These are phyloP conservation scores for Lutraria lutraria DNA, from an alignment of 2,888 invertebrate genomes.

Conservation along the genomic window DNA sequence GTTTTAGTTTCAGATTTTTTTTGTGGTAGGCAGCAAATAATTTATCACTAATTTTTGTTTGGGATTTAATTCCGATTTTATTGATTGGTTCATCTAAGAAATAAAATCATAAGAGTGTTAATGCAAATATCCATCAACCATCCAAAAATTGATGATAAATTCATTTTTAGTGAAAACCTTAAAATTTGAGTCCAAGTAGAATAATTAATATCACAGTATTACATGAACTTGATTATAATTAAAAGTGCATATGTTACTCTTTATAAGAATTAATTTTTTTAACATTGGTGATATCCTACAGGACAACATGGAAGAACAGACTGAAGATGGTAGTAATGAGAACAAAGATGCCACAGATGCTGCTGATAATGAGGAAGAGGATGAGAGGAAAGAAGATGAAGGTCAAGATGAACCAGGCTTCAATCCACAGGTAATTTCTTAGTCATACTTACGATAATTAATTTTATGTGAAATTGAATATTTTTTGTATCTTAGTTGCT, in stretches of 20 bases:
- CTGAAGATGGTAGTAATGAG: slow-evolving; percentile 64
- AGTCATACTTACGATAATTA: neutral
- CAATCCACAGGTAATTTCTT: slow-evolving; percentile 63
- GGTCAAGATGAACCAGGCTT: slow-evolving; percentile 67
- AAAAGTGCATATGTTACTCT: neutral
- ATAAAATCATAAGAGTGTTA: too few relatives aligned
- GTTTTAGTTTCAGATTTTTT: too few relatives aligned
- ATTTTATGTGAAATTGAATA: neutral
- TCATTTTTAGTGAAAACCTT: too few relatives aligned
- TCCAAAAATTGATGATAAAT: too few relatives aligned
- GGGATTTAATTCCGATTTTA: too few relatives aligned
- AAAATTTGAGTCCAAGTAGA: too few relatives aligned
- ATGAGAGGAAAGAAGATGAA: slow-evolving; percentile 67
- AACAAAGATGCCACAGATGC: slow-evolving; percentile 58
- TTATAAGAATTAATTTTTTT: neutral
- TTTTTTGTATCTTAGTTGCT: too few relatives aligned
- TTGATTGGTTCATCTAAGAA: too few relatives aligned
- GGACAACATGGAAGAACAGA: neutral
- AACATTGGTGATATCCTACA: neutral
- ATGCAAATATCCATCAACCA: too few relatives aligned
- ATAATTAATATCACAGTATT: too few relatives aligned
- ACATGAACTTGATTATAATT: neutral
- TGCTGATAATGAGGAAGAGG: slow-evolving; percentile 40
- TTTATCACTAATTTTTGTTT: too few relatives aligned
- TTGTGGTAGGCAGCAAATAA: too few relatives aligned